A percentile compares a stretch with the other conserved stretches of the same genome.
These are phyloP conservation scores for Nyctalus aviator DNA, from an alignment of 2,797 vertebrate species.

Conservation along the genomic window DNA sequence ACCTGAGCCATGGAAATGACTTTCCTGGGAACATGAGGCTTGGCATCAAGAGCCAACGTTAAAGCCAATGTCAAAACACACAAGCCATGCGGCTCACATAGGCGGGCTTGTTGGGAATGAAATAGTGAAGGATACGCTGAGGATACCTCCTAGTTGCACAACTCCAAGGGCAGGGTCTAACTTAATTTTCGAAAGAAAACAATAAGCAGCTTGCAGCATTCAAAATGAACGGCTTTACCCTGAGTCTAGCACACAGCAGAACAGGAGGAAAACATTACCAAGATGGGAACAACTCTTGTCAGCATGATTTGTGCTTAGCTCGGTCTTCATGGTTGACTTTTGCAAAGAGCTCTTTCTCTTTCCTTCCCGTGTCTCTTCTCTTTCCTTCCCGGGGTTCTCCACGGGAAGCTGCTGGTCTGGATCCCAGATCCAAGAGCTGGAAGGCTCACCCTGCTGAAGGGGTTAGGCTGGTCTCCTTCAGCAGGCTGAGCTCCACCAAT, in stretches of 20 bases:
- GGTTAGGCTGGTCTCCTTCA: slow-evolving; percentile 54
- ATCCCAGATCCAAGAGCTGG: slow-evolving; percentile 54
- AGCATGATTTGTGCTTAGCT: slow-evolving; percentile 61
- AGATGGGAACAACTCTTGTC: slow-evolving; percentile 39
- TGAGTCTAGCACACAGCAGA: slow-evolving; percentile 50
- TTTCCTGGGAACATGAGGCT: slow-evolving; percentile 10
- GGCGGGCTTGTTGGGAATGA: slow-evolving; percentile 2
- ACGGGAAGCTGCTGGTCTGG: slow-evolving; percentile 46
- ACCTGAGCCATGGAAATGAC: not conserved
- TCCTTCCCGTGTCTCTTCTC: slow-evolving; percentile 30
- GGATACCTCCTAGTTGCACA: slow-evolving; percentile 4
- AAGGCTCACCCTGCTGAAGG: slow-evolving; percentile 46
- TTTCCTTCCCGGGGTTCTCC: slow-evolving; percentile 35
- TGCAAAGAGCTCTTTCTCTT: slow-evolving; percentile 1
- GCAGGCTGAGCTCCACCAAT: not conserved
- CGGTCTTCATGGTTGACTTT: slow-evolving; percentile 38
- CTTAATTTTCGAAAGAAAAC: slow-evolving; percentile 67
- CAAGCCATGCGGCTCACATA: not conserved
- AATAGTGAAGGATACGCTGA: slow-evolving; percentile 9
- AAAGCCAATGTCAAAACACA: not conserved
- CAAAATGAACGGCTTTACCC: slow-evolving; percentile 45
- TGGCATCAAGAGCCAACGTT: not conserved
- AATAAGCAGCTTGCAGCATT: slow-evolving; percentile 33
- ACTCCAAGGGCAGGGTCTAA: slow-evolving; percentile 41
- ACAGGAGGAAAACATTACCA: slow-evolving; percentile 64